Base-by-base conservation (phyloP, 2,113 vertebrate species). In the Patagioenas fasciata region DNA sequence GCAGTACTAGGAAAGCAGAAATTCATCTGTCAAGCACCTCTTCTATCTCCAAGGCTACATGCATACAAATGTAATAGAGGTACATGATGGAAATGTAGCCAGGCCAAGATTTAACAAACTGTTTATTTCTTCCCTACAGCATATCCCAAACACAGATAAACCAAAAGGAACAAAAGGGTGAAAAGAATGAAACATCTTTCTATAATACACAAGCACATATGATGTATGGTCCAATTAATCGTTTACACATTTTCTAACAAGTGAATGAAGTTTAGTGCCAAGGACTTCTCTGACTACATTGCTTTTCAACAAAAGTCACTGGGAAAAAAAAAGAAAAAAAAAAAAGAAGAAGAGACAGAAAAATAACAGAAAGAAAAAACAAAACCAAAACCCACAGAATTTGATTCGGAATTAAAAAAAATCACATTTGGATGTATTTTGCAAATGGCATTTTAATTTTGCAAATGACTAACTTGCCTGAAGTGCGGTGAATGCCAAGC, bases 31-130 rank as follows among this genome's bases (percentile, higher is more conserved):
- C n/a, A 87, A 91, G 91, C 53, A 93, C 32, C 40, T 93, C 21
- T 84, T 86, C 51, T 87, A 93, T 81, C 83, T 94, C 79, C 78
- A 91, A 82, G 71, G 66, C 73, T 93, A 91, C 71, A 91, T 28
- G 62, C 44, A 82, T 11, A 85, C 34, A 94, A 91, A 85, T 28
- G 24, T 71, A 78, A 80, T 21, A 87, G 70, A 84, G 34, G 34
- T 60, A 75, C 54, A 36, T 19, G 75, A 79, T 4, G 5, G n/a
- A 93, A 25, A 72, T 29, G 28, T 26, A 92, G 25, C 8, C 26
- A 6, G 1, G n/a, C 36, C 36, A 85, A 67, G 70, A 66, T 51
- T 62, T 83, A 95, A 84, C 57, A 79, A 73, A 88, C n/a, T 73
- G 19, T 81, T 87, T 87, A 87, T 75, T 94, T 95, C 36, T 61